phyloP scores from a whole-genome alignment of 2,888 invertebrate species.

The Chrysolina oricalcia region DNA sequence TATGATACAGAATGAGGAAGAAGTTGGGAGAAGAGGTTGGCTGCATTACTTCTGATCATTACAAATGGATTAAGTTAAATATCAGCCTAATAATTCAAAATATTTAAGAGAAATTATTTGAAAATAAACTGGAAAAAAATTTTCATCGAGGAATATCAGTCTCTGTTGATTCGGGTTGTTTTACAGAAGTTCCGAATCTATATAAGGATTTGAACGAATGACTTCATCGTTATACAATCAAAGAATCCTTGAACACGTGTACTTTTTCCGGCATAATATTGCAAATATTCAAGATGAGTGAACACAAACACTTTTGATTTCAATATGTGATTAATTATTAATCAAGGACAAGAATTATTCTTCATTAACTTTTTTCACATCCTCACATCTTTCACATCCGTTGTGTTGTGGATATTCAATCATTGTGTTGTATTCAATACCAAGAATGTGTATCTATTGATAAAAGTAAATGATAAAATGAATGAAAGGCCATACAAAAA shows the following conservation, averaged over 20 bases:
- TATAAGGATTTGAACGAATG: neutral
- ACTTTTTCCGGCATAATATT: neutral
- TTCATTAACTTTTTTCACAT: neutral
- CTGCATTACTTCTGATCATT: no score
- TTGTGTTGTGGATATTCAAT: neutral
- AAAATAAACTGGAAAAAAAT: no score
- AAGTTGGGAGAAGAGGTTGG: no score
- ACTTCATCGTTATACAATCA: neutral
- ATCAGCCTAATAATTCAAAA: no score
- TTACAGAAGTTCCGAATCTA: no score
- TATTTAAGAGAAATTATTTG: no score
- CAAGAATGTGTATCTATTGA: neutral
- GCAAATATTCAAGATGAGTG: neutral
- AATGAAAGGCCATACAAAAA: neutral
- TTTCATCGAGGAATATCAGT: no score
- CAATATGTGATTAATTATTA: conserved; percentile 6
- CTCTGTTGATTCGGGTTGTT: no score
- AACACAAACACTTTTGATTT: neutral
- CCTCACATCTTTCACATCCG: neutral
- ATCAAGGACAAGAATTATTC: neutral
- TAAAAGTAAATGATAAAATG: neutral
- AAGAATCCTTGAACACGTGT: neutral
- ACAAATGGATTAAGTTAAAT: no score
- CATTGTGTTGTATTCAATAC: neutral
- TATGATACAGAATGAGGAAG: no score